A percentile compares a stretch with the other conserved stretches of the same genome.
Evolutionary conservation across 2,888 invertebrate genomes (phyloP).

Genomic region (Tinea trinotella): DNA sequence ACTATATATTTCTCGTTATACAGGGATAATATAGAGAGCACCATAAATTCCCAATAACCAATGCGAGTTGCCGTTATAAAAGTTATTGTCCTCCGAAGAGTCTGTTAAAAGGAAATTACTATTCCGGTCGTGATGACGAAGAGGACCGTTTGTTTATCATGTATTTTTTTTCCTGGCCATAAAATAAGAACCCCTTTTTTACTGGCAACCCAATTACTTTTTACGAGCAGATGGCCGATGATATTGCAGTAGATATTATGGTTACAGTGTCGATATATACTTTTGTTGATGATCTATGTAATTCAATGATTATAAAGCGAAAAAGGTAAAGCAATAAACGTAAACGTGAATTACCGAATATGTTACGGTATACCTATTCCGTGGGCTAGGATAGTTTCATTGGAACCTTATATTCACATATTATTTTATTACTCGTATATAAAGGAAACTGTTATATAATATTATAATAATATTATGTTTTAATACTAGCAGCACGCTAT

Average conservation of each 20-base stretch:
- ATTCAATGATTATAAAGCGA: conserved; percentile 1
- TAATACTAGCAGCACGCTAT: too few relatives aligned
- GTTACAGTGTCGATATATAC: conserved; percentile 29
- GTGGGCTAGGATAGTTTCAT: too few relatives aligned
- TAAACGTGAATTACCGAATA: too few relatives aligned
- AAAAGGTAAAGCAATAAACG: conserved; percentile 1
- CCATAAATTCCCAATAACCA: conserved; percentile 11
- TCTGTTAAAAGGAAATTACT: conserved; percentile 46
- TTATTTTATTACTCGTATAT: too few relatives aligned
- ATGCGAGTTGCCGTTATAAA: conserved; percentile 12
- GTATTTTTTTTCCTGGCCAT: conserved; percentile 53
- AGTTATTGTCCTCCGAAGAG: conserved; percentile 19
- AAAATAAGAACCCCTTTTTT: conserved; percentile 69
- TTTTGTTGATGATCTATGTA: conserved; percentile 17
- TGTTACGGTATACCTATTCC: too few relatives aligned
- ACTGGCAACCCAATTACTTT: conserved; percentile 68
- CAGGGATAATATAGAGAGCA: too few relatives aligned
- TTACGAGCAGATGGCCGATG: conserved; percentile 59
- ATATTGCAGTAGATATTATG: conserved; percentile 52
- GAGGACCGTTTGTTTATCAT: conserved; percentile 52
- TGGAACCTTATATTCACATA: too few relatives aligned
- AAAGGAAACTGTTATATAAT: too few relatives aligned
- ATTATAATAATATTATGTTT: too few relatives aligned
- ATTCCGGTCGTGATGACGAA: conserved; percentile 31
- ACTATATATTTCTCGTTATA: too few relatives aligned